Percentiles rank a stretch among this genome's conserved stretches.
Evolutionary conservation across 2,113 vertebrate species (phyloP).

Genomic region (Ailuropoda melanoleuca): DNA sequence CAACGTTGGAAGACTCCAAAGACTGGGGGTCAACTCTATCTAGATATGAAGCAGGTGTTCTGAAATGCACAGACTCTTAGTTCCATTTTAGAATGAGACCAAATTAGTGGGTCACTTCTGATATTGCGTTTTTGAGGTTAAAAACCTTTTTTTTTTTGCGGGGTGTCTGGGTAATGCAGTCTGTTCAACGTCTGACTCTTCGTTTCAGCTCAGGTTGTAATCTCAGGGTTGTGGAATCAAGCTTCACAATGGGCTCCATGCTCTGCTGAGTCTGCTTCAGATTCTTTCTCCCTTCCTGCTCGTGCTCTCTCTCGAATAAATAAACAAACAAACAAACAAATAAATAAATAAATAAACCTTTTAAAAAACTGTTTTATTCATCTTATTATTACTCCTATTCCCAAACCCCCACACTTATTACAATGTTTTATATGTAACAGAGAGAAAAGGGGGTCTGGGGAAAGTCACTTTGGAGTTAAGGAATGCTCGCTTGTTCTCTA

Average conservation of each 20-base stretch:
- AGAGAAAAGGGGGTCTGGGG: neutral
- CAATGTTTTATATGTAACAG: neutral
- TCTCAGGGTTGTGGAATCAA: neutral
- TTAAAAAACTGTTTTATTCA: neutral
- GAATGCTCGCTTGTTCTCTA: neutral
- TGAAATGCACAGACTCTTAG: neutral
- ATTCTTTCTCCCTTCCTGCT: neutral
- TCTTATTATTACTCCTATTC: neutral
- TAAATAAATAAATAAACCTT: neutral
- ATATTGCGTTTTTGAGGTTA: neutral
- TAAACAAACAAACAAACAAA: neutral
- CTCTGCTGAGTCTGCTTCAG: neutral
- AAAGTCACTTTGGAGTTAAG: neutral
- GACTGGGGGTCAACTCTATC: neutral
- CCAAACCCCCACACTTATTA: neutral
- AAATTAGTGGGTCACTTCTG: neutral
- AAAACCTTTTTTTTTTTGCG: neutral
- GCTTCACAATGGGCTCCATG: neutral
- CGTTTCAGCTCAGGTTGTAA: neutral
- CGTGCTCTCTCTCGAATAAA: neutral
- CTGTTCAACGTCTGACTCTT: neutral
- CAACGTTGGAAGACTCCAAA: neutral
- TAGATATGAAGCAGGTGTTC: neutral
- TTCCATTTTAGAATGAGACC: neutral
- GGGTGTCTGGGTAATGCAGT: neutral